phyloP scores from a whole-genome alignment of 2,113 vertebrate genomes.

The Catagonus wagneri region DNA sequence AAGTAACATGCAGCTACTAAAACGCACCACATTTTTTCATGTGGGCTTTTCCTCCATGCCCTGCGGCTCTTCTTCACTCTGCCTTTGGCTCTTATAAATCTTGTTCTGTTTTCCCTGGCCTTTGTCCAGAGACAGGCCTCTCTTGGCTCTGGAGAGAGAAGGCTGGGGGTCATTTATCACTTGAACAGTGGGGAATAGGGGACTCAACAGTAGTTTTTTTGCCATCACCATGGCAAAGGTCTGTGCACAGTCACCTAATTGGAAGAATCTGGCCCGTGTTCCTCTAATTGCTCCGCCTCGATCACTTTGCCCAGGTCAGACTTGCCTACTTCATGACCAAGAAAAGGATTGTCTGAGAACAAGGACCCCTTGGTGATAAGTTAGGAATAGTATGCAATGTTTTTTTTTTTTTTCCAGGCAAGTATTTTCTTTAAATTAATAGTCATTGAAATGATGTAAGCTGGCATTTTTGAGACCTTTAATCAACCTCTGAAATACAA shows the following conservation, averaged over 20 bases:
- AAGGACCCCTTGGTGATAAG: conserved; percentile 79
- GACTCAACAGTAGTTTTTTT: conserved; percentile 88
- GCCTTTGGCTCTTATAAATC: conserved; percentile 86
- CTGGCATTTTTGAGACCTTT: conserved; percentile 89
- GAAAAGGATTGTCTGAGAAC: conserved; percentile 82
- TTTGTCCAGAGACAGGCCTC: conserved; percentile 87
- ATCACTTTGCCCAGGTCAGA: conserved; percentile 87
- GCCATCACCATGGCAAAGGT: conserved; percentile 84
- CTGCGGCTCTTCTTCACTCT: conserved; percentile 83
- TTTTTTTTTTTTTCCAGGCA: conserved; percentile 87
- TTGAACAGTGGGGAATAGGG: conserved; percentile 87
- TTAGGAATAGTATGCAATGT: conserved; percentile 81
- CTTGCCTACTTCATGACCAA: conserved; percentile 89
- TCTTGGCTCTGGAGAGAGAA: conserved; percentile 85
- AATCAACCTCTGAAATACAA: conserved; percentile 89
- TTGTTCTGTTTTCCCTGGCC: conserved; percentile 90
- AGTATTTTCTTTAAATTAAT: conserved; percentile 94
- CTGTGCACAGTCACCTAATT: conserved; percentile 88
- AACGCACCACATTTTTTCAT: not conserved
- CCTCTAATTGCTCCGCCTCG: conserved; percentile 85
- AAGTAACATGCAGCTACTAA: not conserved
- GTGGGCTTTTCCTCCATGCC: conserved; percentile 43
- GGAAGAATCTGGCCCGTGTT: conserved; percentile 89
- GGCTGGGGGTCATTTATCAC: conserved; percentile 90
- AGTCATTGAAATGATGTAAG: conserved; percentile 89